Evolutionary conservation across 2,797 vertebrate species (phyloP).

Genomic region (Phoxinus dragarum): DNA sequence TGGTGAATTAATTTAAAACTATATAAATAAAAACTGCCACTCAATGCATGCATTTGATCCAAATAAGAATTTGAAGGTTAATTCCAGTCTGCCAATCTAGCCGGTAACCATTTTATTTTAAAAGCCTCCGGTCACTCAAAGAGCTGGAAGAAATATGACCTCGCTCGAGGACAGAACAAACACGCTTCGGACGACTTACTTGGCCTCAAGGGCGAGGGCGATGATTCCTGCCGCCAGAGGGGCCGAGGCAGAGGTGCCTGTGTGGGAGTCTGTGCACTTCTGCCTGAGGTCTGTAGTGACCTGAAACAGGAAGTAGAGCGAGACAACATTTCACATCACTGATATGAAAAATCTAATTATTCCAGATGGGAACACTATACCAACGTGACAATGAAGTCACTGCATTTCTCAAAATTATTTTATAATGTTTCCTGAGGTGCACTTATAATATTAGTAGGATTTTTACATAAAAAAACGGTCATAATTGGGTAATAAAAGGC

Average conservation of each 20-base stretch:
- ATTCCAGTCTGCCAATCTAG: constrained; percentile 6
- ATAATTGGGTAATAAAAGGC: not conserved
- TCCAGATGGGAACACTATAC: not conserved
- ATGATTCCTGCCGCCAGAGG: constrained; percentile 97
- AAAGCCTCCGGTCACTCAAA: constrained; percentile 29
- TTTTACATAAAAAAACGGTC: not conserved
- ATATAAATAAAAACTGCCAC: not conserved
- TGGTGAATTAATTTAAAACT: constrained; percentile 4
- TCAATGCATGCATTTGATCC: not conserved
- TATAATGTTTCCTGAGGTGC: not conserved
- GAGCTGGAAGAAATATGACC: constrained; percentile 46
- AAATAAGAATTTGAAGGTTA: constrained; percentile 38
- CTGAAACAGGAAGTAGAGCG: constrained; percentile 66
- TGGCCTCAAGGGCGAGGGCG: constrained; percentile 90
- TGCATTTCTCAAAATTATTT: not conserved
- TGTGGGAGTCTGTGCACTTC: constrained; percentile 97
- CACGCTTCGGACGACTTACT: constrained; percentile 69
- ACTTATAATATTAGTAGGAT: not conserved
- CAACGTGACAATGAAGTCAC: not conserved
- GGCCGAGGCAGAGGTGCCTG: constrained; percentile 94
- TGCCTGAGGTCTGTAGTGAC: constrained; percentile 96
- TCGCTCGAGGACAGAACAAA: constrained; percentile 7
- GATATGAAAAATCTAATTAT: not conserved
- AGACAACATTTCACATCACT: constrained; percentile 15
- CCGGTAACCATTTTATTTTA: not conserved